A percentile compares a stretch with the other conserved stretches of the same genome.
Evolutionary conservation across 64 coral and sea anemone species (phyloP).

Genomic region (Montipora foliosa): DNA sequence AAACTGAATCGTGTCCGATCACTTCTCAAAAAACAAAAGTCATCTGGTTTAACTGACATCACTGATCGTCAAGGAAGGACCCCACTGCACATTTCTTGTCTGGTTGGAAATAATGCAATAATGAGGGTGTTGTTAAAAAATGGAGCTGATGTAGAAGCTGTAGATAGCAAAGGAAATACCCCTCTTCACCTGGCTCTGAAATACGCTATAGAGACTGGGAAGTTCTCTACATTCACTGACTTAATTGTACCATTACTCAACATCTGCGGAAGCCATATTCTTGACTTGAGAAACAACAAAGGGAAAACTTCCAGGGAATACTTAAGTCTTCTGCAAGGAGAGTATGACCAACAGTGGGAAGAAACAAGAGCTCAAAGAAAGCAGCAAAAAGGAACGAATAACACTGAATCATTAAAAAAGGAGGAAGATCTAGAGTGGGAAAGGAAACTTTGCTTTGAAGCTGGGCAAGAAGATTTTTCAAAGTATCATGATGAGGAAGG

Average conservation of each 20-base stretch:
- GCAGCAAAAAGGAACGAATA: not conserved
- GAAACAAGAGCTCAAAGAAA: conserved; percentile 1
- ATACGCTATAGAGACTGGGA: conserved; percentile 60
- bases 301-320: conserved; percentile 66
- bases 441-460: conserved; percentile 73
- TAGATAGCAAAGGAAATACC: conserved; percentile 77
- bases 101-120: conserved; percentile 84
- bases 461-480: conserved; percentile 72
- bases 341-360: not conserved
- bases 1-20: conserved; percentile 77
- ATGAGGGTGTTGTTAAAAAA: conserved; percentile 69
- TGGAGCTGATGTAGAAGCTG: conserved; percentile 68
- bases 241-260: conserved; percentile 83
- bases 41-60: conserved; percentile 30
- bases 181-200: conserved; percentile 89
- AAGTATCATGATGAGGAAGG: conserved; percentile 34
- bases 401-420: conserved; percentile 26
- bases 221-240: conserved; percentile 49
- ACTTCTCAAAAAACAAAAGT: conserved; percentile 76
- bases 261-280: conserved; percentile 21
- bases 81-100: conserved; percentile 78
- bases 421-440: conserved; percentile 66
- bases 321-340: conserved; percentile 64
- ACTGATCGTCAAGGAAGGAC: conserved; percentile 62
- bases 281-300: conserved; percentile 52